A percentile compares a stretch with the other conserved stretches of the same genome.
Evolutionary conservation across 2,113 vertebrate species (phyloP).

Genomic region (Melozone crissalis): DNA sequence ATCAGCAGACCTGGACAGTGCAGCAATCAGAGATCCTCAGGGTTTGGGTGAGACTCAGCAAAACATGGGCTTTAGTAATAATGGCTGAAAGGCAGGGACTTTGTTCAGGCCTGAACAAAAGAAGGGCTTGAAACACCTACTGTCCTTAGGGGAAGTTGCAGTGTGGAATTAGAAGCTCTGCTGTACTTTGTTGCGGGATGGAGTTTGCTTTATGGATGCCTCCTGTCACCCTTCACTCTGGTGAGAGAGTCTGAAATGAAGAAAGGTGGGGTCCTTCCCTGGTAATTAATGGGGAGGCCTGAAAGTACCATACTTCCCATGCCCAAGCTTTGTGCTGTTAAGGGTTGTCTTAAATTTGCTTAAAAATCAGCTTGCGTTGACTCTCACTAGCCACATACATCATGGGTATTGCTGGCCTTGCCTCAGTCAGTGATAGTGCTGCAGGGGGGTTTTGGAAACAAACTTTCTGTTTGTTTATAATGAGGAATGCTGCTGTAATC

Average conservation of each 20-base stretch:
- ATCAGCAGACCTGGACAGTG: background rate
- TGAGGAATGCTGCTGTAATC: background rate
- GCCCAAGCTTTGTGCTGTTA: background rate
- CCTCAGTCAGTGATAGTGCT: background rate
- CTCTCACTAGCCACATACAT: rapidly evolving
- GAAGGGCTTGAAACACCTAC: background rate
- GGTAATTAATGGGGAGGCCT: background rate
- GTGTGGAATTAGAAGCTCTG: background rate
- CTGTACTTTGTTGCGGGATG: background rate
- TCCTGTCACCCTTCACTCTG: background rate
- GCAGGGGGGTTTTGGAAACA: background rate
- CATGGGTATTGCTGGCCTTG: background rate
- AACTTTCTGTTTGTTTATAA: background rate
- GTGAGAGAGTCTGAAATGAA: background rate
- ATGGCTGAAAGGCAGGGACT: background rate
- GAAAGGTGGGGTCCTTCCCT: background rate
- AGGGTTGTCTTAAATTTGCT: background rate
- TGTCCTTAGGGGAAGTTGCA: background rate
- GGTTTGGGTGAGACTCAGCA: background rate
- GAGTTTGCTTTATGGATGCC: background rate
- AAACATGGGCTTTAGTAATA: background rate
- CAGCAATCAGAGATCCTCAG: background rate
- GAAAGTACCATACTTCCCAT: background rate
- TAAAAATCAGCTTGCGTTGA: background rate
- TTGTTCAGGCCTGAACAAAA: background rate